phyloP scores from a whole-genome alignment of 2,797 vertebrate species.

The Borostomias antarcticus region DNA sequence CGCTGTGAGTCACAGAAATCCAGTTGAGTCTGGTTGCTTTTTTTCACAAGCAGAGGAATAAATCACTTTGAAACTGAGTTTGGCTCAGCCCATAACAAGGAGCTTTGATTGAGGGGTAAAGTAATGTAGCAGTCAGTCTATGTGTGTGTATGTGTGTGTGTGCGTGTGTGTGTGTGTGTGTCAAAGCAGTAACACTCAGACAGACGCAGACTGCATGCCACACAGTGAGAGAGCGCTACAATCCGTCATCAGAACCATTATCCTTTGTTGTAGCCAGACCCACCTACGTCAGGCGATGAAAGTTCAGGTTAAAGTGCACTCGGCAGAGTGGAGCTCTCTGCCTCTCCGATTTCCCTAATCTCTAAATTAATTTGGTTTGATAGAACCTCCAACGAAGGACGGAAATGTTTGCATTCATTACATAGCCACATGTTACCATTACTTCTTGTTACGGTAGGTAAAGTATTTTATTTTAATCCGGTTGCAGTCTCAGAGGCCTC shows the following conservation, averaged over 20 bases:
- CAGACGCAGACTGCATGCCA: constrained; percentile 70
- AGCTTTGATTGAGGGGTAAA: constrained; percentile 65
- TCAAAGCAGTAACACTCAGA: constrained; percentile 51
- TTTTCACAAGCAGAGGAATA: constrained; percentile 43
- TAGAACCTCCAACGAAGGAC: constrained; percentile 43
- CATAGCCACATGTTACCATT: constrained; percentile 48
- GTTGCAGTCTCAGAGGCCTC: too few relatives aligned
- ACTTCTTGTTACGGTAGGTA: constrained; percentile 14
- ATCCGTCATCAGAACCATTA: constrained; percentile 84
- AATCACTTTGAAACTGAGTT: constrained; percentile 61
- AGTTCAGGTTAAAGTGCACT: constrained; percentile 83
- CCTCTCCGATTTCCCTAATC: constrained; percentile 70
- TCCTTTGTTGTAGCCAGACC: constrained; percentile 80
- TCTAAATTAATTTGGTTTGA: constrained; percentile 66
- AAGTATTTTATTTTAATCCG: too few relatives aligned
- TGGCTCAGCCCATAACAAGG: constrained; percentile 61
- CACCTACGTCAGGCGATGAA: constrained; percentile 83
- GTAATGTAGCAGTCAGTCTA: constrained; percentile 44
- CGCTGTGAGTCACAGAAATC: constrained; percentile 46
- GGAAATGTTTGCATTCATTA: constrained; percentile 62
- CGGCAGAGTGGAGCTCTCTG: constrained; percentile 60
- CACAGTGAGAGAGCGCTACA: constrained; percentile 67
- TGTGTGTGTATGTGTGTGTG: too few relatives aligned
- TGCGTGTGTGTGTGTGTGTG: constrained; percentile 40
- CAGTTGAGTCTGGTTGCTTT: constrained; percentile 36